Conservation (phyloP, 2,888 invertebrate genomes). For the Erebia ligea region DNA sequence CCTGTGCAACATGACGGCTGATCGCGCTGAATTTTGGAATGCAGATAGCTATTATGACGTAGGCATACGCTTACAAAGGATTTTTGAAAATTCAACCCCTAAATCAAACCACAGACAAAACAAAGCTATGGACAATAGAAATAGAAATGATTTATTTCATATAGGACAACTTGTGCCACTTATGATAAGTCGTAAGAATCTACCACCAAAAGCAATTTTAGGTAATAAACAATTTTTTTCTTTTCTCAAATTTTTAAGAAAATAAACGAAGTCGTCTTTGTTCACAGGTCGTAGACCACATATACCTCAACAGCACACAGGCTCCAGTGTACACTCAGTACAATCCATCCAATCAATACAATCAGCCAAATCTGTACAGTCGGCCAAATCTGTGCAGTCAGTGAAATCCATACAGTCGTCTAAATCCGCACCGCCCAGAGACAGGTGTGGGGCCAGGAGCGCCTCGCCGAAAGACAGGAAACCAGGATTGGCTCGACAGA, state of each 20-base stretch:
- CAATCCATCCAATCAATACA: conserved; percentile 52
- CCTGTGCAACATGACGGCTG: conserved; percentile 49
- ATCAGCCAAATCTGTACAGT: conserved; percentile 39
- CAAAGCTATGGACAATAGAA: too few species aligned
- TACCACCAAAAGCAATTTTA: too few species aligned
- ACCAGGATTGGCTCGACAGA: conserved; percentile 87
- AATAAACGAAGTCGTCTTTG: background rate
- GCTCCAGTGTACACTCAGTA: conserved; percentile 71
- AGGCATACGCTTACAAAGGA: too few species aligned
- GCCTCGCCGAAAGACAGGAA: conserved; percentile 67
- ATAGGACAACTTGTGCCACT: too few species aligned
- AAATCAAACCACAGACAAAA: too few species aligned
- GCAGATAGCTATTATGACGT: too few species aligned
- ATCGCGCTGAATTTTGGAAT: conserved; percentile 45
- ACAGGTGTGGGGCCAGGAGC: conserved; percentile 56
- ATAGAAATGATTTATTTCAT: too few species aligned
- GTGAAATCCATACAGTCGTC: conserved; percentile 43
- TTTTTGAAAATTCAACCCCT: too few species aligned
- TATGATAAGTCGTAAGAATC: too few species aligned
- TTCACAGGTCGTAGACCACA: conserved; percentile 55
- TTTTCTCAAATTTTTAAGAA: too few species aligned
- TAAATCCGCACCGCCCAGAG: conserved; percentile 38
- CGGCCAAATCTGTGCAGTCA: conserved; percentile 29
- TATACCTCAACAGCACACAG: conserved; percentile 76
- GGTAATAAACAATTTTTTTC: too few species aligned